These are phyloP conservation scores for Lophochroa leadbeateri DNA, from an alignment of 2,113 vertebrate genomes.

Conservation along the genomic window DNA sequence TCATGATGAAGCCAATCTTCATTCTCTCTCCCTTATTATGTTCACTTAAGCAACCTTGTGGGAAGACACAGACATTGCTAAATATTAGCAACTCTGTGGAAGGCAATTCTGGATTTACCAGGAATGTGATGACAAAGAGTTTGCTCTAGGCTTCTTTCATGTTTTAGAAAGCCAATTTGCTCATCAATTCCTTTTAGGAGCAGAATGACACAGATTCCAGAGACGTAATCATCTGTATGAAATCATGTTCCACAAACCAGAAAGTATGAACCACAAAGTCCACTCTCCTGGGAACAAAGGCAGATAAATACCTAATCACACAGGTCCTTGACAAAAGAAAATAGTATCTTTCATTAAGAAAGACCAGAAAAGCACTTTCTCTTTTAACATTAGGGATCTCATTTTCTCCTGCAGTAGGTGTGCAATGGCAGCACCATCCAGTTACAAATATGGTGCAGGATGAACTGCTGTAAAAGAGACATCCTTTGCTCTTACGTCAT, in stretches of 20 bases:
- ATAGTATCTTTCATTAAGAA: not conserved
- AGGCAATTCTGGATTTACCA: constrained; percentile 12
- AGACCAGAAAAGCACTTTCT: not conserved
- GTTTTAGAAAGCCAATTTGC: constrained; percentile 33
- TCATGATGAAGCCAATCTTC: not conserved
- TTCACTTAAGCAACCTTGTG: not conserved
- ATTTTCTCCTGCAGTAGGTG: not conserved
- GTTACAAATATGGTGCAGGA: rapidly evolving
- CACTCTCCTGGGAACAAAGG: not conserved
- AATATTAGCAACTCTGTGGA: not conserved
- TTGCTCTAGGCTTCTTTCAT: constrained; percentile 29
- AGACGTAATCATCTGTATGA: not conserved
- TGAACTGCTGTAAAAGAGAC: not conserved
- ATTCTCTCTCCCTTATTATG: not conserved
- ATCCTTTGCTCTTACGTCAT: not conserved
- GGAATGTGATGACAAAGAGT: constrained; percentile 47
- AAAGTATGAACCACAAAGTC: not conserved
- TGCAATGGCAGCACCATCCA: not conserved
- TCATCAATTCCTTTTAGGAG: constrained; percentile 14
- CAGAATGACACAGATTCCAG: constrained; percentile 31
- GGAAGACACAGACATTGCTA: constrained; percentile 4
- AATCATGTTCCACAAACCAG: not conserved
- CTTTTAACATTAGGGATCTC: not conserved
- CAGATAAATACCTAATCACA: not conserved
- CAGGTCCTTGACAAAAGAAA: not conserved